These are phyloP conservation scores for Galeopsomyia nigrocyanea DNA, from an alignment of 2,888 invertebrate species.

Conservation along the genomic window DNA sequence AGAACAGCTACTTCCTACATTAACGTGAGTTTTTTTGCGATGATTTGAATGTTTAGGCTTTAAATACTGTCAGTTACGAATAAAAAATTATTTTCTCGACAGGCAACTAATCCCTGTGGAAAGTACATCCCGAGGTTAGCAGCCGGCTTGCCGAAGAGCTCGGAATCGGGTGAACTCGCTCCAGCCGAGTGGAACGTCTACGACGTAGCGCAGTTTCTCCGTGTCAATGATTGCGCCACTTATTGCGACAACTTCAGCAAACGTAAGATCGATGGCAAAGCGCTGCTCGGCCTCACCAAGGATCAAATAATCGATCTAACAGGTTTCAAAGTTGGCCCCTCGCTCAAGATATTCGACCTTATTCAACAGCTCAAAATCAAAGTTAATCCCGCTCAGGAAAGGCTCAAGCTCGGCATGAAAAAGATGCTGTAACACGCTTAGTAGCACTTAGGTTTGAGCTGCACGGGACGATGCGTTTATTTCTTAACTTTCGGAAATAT, in stretches of 20 bases:
- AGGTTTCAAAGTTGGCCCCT: constrained; percentile 95
- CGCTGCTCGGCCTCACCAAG: constrained; percentile 84
- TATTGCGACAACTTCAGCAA: constrained; percentile 75
- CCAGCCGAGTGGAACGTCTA: constrained; percentile 84
- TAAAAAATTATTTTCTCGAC: constrained; percentile 14
- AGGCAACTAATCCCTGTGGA: constrained; percentile 70
- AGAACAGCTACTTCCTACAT: constrained; percentile 76
- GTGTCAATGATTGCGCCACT: constrained; percentile 84
- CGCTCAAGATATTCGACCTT: constrained; percentile 92
- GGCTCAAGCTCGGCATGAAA: constrained; percentile 76
- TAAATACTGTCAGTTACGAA: constrained; percentile 9
- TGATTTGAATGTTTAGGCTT: neutral
- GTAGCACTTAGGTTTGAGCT: constrained; percentile 35
- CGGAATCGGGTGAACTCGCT: constrained; percentile 72
- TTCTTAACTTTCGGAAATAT: too few species aligned
- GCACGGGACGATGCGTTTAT: too few species aligned
- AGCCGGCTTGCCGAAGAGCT: constrained; percentile 69
- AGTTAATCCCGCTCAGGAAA: constrained; percentile 81
- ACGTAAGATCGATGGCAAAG: constrained; percentile 83
- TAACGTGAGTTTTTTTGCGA: constrained; percentile 68
- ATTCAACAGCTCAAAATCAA: constrained; percentile 92
- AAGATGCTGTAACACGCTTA: constrained; percentile 74
- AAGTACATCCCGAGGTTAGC: constrained; percentile 73
- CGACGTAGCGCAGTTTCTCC: constrained; percentile 91
- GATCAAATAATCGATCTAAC: constrained; percentile 91